Percentiles rank a stretch among this genome's conserved stretches.
These are phyloP conservation scores for Steromphala cineraria DNA, from an alignment of 2,888 invertebrate species.

Conservation along the genomic window DNA sequence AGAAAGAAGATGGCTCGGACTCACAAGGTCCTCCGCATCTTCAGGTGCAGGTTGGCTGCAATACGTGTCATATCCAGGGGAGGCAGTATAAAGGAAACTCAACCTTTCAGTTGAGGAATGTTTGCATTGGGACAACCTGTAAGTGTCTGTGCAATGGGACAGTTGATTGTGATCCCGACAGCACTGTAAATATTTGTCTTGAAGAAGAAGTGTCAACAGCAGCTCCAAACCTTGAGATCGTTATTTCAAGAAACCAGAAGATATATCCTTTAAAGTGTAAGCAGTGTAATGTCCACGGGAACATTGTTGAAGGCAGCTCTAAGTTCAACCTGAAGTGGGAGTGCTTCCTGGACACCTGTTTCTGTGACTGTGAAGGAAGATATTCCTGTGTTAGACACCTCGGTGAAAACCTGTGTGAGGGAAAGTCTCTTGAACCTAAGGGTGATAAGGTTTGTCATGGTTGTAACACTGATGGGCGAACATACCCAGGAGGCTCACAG, in stretches of 20 bases:
- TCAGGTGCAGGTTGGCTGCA: no score
- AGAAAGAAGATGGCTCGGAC: no score
- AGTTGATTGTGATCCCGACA: no score
- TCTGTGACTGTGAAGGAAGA: neutral
- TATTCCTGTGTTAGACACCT: neutral
- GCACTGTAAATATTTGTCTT: no score
- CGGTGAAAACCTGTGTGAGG: neutral
- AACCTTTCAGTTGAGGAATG: no score
- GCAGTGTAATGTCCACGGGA: neutral
- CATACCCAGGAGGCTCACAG: neutral
- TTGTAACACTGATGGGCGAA: neutral
- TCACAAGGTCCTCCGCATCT: no score
- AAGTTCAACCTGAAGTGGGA: neutral
- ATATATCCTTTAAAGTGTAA: neutral
- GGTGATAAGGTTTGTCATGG: neutral
- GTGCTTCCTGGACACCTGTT: neutral
- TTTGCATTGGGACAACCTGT: no score
- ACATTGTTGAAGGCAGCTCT: neutral
- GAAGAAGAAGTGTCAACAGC: neutral
- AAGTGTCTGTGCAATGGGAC: no score
- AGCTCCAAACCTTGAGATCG: neutral
- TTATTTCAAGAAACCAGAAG: neutral
- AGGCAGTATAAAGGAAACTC: no score
- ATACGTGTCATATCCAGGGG: no score
- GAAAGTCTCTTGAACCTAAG: no score